Base-by-base conservation (phyloP, 2,888 invertebrate species). In the Pecten maximus region DNA sequence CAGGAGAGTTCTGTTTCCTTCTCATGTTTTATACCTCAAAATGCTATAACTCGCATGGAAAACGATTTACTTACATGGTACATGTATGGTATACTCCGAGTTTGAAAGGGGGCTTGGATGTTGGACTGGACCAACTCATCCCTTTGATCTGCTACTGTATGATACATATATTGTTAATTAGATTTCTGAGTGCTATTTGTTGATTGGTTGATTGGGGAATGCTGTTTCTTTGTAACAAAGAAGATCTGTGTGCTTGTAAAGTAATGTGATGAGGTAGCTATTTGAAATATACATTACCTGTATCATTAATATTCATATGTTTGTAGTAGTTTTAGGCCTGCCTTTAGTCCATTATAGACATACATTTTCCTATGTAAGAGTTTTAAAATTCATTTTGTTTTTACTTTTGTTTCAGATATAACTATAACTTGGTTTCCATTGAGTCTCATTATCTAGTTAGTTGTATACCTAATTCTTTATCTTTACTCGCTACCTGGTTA, bases 141-240 rank as follows among this genome's bases (percentile, higher is more conserved):
- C 12, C 44, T 12, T 44, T 4, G n/a, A 74, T 74, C 12, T 15
- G 1, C 23, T 8, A 6, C 60, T 74, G 74, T 35, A 74, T 74
- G 74, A 35, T 35, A 74, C 35, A 28, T 10, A 35, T 74, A 74
- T 74, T 74, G 74, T 28, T 74, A 10, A 74, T 54, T n/a, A n/a
- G 23, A 54, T 28, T 74, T 74, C 74, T 74, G 74, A 74, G 74
- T 74, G 74, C 74, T 74, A 35, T 74, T 74, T 74, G 74, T 74
- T 74, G 74, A 74, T 74, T 74, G 74, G 28, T 74, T 28, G 35
- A 74, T 74, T n/a, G 60, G n/a, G 4, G 4, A n/a, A 60, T 23
- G 60, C 12, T 74, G 60, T 74, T 74, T 74, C 28, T 74, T 74
- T 74, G 0, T 28, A 23, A 1, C 2, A 28, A 28, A 35, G 23